Base-by-base conservation (phyloP, 2,888 invertebrate genomes). In the Polydrusus pterygomalis region DNA sequence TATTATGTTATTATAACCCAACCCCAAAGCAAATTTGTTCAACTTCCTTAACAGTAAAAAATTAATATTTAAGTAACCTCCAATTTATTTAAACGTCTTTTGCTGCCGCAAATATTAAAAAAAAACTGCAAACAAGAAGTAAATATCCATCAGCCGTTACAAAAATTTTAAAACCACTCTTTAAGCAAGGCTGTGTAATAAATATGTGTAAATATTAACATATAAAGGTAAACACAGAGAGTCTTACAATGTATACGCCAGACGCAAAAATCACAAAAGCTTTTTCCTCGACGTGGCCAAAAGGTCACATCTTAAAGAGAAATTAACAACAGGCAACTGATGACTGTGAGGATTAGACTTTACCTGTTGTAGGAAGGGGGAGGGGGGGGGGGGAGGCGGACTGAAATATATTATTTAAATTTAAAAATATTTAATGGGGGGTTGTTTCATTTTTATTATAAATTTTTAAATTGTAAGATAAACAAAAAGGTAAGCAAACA, bases 201-300 rank as follows among this genome's bases (percentile, higher is more conserved):
- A 76, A 72, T 72, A 72, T 76, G 72, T 68, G 76, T 64, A 71
- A 76, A 76, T 76, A 76, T 76, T 76, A 68, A 67, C 72, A 76
- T 68, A 72, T 72, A 40, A 65, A 75, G 58, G 76, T 76, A 76
- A 76, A 76, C 76, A 76, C 34, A 40, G 15, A 30, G 69, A 34
- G 51, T 51, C 63, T 64, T 64, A 70, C 54, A 75, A 64, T 70
- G 65, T 58, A 56, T 18, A 25, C 20, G 56, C 62, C 74, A 69
- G 69, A 74, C 74, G 68, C 49, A 74, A 74, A 69, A 74, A 74
- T 67, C 56, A 62, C 47, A 49, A 74, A 65, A 49, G 67, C 15
- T 34, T 73, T 60, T 74, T 69, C 43, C 58, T 69, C 56, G 45
- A 25, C 34, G 30, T 69, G 58, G 47, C 45, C 58, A 69, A 69